Conservation (phyloP, 2,888 invertebrate species). For the Drosophila robusta region DNA sequence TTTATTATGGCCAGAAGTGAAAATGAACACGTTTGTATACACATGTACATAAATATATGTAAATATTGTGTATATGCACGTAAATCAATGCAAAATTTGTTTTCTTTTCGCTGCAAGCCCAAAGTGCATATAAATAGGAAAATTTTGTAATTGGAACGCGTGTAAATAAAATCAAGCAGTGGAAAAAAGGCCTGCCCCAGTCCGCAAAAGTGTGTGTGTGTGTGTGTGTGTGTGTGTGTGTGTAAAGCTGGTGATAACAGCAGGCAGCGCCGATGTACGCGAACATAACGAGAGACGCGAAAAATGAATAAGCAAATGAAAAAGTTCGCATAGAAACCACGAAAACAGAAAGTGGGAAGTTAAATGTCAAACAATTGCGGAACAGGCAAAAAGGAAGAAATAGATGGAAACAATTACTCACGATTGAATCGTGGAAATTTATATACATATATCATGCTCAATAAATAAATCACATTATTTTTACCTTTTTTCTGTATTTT, state of each 20-base stretch:
- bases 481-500: no score
- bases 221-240: not conserved
- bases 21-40: conserved; percentile 1
- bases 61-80: conserved; percentile 1
- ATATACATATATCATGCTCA: no score
- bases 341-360: conserved; percentile 26
- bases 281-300: conserved; percentile 13
- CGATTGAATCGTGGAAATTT: no score
- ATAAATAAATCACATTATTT: no score
- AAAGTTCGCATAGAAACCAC: conserved; percentile 48
- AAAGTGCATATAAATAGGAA: conserved; percentile 24
- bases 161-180: conserved; percentile 1
- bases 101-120: not conserved
- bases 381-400: conserved; percentile 1
- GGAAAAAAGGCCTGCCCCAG: conserved; percentile 36
- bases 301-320: conserved; percentile 17
- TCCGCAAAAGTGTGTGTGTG: not conserved
- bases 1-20: conserved; percentile 3
- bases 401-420: no score
- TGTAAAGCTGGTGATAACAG: conserved; percentile 48
- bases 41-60: not conserved
- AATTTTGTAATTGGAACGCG: conserved; percentile 36
- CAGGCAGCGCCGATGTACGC: conserved; percentile 10
- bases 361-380: not conserved
- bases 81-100: conserved; percentile 10